Conservation (phyloP, 2,113 vertebrate genomes). For the Willisornis vidua region DNA sequence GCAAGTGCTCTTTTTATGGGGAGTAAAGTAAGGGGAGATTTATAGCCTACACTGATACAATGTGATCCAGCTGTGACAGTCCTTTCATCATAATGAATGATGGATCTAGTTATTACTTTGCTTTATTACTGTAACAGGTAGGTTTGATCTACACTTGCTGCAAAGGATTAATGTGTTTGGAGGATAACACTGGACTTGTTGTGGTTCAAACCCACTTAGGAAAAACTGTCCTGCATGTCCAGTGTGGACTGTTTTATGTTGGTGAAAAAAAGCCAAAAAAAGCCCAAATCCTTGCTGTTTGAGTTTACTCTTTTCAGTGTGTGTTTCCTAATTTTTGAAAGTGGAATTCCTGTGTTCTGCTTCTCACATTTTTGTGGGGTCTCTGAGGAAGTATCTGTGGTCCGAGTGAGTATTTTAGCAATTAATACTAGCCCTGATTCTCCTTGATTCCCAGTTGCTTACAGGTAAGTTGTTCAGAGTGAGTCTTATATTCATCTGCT, state of each 20-base stretch:
- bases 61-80: not conserved
- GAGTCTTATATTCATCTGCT: not conserved
- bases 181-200: not conserved
- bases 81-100: not conserved
- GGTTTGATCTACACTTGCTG: not conserved
- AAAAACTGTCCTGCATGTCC: not conserved
- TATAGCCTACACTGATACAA: not conserved
- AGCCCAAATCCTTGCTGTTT: not conserved
- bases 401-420: not conserved
- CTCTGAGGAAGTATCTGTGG: not conserved
- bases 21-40: not conserved
- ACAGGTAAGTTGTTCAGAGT: not conserved
- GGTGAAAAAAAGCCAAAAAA: not conserved
- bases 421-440: not conserved
- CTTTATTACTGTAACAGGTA: not conserved
- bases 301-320: not conserved
- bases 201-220: not conserved
- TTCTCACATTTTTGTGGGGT: not conserved
- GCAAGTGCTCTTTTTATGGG: not conserved
- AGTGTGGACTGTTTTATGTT: not conserved
- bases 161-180: not conserved
- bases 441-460: not conserved
- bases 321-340: not conserved
- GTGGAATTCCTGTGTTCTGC: not conserved
- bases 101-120: not conserved